A percentile compares a stretch with the other conserved stretches of the same genome.
Evolutionary conservation across 2,113 vertebrate genomes (phyloP).

Genomic region (Anas platyrhynchos): DNA sequence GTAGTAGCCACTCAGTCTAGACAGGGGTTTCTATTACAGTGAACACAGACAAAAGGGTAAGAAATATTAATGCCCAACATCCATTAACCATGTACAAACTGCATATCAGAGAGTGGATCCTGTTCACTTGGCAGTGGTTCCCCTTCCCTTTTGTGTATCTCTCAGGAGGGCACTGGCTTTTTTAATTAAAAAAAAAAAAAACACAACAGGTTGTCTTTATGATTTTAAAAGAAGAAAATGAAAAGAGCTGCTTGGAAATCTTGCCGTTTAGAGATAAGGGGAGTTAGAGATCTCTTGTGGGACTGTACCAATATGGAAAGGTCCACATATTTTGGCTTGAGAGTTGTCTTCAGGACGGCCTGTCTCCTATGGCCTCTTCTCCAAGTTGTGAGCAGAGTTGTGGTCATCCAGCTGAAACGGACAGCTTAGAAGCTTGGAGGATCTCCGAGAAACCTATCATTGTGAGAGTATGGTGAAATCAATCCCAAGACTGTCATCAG

Average conservation of each 20-base stretch:
- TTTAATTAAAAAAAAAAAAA: constrained; percentile 34
- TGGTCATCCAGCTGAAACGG: background rate
- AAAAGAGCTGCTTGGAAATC: background rate
- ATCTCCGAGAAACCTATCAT: background rate
- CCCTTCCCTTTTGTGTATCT: constrained; percentile 15
- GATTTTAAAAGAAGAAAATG: background rate
- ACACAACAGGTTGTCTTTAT: background rate
- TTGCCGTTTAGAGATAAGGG: background rate
- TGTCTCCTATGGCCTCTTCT: background rate
- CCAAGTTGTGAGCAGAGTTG: background rate
- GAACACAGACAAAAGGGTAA: constrained; percentile 87
- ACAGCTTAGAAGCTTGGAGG: background rate
- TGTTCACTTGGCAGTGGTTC: constrained; percentile 38
- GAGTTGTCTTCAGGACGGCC: background rate
- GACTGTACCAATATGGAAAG: background rate
- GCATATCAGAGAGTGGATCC: constrained; percentile 55
- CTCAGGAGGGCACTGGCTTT: background rate
- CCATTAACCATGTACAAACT: constrained; percentile 68
- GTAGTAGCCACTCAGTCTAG: constrained; percentile 95
- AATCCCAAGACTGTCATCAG: background rate
- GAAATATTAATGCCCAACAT: constrained; percentile 73
- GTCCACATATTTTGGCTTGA: background rate
- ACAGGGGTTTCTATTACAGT: constrained; percentile 92
- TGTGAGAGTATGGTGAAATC: background rate
- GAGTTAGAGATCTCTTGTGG: background rate